Evolutionary conservation across 2,888 invertebrate species (phyloP).

Genomic region (Fissipunctia ypsillon): DNA sequence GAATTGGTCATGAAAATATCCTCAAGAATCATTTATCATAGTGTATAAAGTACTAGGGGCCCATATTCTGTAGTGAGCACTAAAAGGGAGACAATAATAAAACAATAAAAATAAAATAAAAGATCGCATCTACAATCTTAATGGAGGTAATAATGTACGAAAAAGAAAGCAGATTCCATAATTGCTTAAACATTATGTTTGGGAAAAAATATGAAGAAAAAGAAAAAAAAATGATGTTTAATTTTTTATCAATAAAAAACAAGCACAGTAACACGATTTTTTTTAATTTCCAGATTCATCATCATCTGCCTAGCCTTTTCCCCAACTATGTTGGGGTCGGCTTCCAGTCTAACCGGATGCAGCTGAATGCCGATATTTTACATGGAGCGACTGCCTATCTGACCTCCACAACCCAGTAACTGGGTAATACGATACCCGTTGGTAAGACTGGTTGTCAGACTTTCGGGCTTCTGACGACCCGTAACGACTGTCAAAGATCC

Average conservation of each 20-base stretch:
- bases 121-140: slow-evolving; percentile 49
- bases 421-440: no score
- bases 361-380: no score
- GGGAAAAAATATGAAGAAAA: slow-evolving; percentile 7
- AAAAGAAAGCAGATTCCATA: slow-evolving; percentile 61
- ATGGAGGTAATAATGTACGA: slow-evolving; percentile 49
- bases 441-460: no score
- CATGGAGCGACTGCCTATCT: no score
- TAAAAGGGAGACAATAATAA: neutral
- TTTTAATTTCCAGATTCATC: no score
- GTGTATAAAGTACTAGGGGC: neutral
- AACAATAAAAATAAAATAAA: slow-evolving; percentile 12
- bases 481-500: no score
- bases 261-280: neutral
- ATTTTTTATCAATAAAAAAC: slow-evolving; percentile 1
- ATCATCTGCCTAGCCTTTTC: no score
- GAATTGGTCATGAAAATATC: slow-evolving; percentile 9
- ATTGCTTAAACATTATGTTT: slow-evolving; percentile 33
- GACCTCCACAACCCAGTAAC: no score
- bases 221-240: neutral
- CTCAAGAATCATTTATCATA: slow-evolving; percentile 25
- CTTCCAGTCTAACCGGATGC: no score
- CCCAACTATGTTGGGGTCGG: no score
- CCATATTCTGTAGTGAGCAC: neutral
- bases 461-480: no score